Evolutionary conservation across 1,140 invertebrate species (phyloP), one percentile per base, ranked within the genome.

Genomic region (Limonius californicus): DNA sequence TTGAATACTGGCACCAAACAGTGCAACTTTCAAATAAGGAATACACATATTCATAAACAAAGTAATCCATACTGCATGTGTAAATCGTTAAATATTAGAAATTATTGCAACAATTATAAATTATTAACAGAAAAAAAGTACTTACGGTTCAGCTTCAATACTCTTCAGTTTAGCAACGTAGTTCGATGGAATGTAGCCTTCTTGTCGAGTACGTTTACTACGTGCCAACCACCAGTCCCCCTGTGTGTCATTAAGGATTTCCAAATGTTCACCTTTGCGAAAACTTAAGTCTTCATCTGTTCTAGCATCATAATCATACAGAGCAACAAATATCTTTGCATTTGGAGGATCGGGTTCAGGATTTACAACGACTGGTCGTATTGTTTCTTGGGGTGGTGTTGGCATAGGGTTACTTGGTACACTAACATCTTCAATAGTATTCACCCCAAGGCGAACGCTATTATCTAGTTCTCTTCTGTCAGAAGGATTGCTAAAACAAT

Each of bases 81-180:
- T n/a, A n/a, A n/a, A n/a, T n/a, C n/a, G n/a, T n/a, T n/a, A n/a
- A n/a, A n/a, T n/a, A n/a, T n/a, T n/a, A n/a, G n/a, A n/a, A n/a
- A n/a, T n/a, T n/a, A n/a, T n/a, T n/a, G n/a, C n/a, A n/a, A n/a
- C n/a, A n/a, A n/a, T n/a, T n/a, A n/a, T n/a, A n/a, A n/a, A n/a
- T n/a, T n/a, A n/a, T n/a, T n/a, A n/a, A n/a, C n/a, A n/a, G n/a
- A n/a, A n/a, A 57, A 57, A 39, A 42, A 8, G 2, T 18, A 87
- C 94, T 97, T 88, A 99, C 95, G 96, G 94, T 86, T 99, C 96
- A 69, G 97, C 97, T 84, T 99, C 97, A 74, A 99, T 97, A 64
- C 95, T 98, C 80, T 98, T 97, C 72, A 99, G 81, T 80, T 97
- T 96, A 68, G 97, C 97, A 64, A 99, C 96, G 87, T 99, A 99